These are phyloP conservation scores for Yoshiicerus persimilis DNA, from an alignment of 1,140 invertebrate species.

Conservation along the genomic window DNA sequence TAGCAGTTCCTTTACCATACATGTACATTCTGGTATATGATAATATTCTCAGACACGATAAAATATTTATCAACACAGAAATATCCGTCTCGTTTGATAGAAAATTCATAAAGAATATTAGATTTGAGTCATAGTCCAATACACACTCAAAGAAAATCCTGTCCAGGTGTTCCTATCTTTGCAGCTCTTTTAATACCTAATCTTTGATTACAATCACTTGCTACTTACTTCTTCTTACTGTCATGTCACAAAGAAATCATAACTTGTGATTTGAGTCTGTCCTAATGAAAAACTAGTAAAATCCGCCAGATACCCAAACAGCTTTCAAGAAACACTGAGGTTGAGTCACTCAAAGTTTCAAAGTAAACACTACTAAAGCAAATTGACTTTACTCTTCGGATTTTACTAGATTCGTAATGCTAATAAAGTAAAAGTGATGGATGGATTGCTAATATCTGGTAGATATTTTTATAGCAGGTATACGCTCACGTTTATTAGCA, in stretches of 20 bases:
- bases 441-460: background rate
- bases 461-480: background rate
- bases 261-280: background rate
- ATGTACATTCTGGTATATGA: background rate
- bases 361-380: background rate
- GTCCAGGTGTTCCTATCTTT: background rate
- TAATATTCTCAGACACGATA: background rate
- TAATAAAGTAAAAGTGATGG: background rate
- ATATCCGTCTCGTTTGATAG: background rate
- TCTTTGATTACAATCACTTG: too few relatives aligned
- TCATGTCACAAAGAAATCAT: background rate
- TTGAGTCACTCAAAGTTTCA: background rate
- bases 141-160: background rate
- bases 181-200: background rate
- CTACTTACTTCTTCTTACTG: background rate
- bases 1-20: background rate
- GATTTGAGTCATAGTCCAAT: background rate
- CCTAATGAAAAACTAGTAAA: background rate
- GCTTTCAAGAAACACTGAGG: background rate
- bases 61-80: background rate
- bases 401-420: background rate
- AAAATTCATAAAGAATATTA: background rate
- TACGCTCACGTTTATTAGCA: background rate
- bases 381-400: background rate
- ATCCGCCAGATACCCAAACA: background rate